Evolutionary conservation across 2,888 invertebrate species (phyloP), one percentile per base, ranked within the genome.

Genomic region (Andrena flavipes): DNA sequence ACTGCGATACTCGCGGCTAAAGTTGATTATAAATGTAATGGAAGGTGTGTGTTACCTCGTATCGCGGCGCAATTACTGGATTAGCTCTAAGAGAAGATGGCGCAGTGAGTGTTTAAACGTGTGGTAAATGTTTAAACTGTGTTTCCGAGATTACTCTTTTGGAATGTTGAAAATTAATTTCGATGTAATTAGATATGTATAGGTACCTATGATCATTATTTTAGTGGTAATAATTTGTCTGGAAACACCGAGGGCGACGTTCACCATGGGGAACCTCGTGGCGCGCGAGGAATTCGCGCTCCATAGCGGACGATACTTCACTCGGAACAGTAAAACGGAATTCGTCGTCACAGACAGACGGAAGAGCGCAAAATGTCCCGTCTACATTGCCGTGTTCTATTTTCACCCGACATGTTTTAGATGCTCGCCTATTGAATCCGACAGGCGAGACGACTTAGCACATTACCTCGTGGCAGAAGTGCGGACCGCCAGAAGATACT

Each of bases 371-470:
- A 74, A 72, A 83, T 65, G 60, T 76, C 67, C 35, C 49, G 68
- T 23, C 70, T 63, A 26, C 65, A 63, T 77, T 62, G 56, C 62
- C 71, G 71, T 59, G 42, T 56, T 85, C 73, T 77, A 69, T 80
- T 85, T 80, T 60, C 63, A 75, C 60, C 56, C 72, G 42, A 62
- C 65, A 60, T 68, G 62, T 76, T 72, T 75, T 63, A 69, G 71
- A 77, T 70, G 72, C 69, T 75, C 70, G 67, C 20, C 71, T 75
- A 72, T 80, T 72, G 80, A 76, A 72, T 49, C 68, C 64, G 82
- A 82, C 82, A 82, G 80, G 71, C 70, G 70, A 63, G 71, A 67
- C 75, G 76, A 72, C 76, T 64, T 16, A 26, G 56, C 64, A 49
- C 68, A 75, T 75, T 29, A 42, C 65, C 35, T 68, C 68, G 42